Evolutionary conservation across 1,140 invertebrate genomes (phyloP).

Genomic region (Diploscapter pachys): DNA sequence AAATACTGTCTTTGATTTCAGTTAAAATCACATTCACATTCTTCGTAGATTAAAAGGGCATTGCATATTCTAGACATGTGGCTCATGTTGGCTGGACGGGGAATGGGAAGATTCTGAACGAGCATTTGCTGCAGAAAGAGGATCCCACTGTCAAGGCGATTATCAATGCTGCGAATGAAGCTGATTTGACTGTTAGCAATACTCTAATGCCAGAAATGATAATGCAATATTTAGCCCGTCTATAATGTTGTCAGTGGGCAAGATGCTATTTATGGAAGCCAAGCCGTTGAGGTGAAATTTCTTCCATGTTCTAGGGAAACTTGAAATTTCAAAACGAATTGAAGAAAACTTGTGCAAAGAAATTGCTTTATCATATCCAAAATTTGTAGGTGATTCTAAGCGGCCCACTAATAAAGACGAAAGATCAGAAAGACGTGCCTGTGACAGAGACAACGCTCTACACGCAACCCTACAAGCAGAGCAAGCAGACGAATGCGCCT

Average conservation of each 20-base stretch:
- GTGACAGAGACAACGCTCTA: too few species aligned
- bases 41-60: too few species aligned
- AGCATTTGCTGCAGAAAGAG: conserved; percentile 18
- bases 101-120: conserved; percentile 24
- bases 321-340: neutral
- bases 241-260: conserved; percentile 22
- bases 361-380: too few species aligned
- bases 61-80: conserved; percentile 32
- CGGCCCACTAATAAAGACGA: conserved; percentile 11
- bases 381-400: conserved; percentile 6
- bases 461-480: too few species aligned
- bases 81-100: conserved; percentile 41
- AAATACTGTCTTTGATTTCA: neutral
- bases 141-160: conserved; percentile 31
- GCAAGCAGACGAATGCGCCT: too few species aligned
- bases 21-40: neutral
- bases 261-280: conserved; percentile 17
- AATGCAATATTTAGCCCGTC: conserved; percentile 3
- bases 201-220: neutral
- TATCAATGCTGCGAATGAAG: conserved; percentile 31
- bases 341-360: too few species aligned
- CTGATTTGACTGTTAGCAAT: conserved; percentile 8
- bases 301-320: neutral
- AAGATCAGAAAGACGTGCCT: neutral
- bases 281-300: conserved; percentile 8